phyloP scores from a whole-genome alignment of 2,797 vertebrate genomes.

The Poeciliopsis presidionis region DNA sequence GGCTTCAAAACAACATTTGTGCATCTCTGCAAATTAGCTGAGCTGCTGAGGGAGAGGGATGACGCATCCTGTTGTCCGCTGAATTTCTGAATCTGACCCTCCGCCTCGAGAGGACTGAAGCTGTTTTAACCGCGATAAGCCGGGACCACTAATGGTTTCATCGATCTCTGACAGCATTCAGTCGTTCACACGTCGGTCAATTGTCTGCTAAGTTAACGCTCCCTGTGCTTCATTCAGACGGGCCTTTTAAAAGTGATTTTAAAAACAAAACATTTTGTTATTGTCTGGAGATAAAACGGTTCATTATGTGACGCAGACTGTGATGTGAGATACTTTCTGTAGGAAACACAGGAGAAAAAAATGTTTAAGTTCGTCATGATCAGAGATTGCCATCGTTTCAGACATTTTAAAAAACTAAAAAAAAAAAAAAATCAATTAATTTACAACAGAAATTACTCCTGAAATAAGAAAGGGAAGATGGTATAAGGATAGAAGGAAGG shows the following conservation, averaged over 20 bases:
- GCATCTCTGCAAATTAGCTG: not conserved
- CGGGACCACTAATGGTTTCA: constrained; percentile 1
- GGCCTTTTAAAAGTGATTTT: not conserved
- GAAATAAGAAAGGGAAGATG: not conserved
- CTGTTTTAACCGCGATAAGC: not conserved
- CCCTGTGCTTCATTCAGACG: not conserved
- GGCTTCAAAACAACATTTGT: not conserved
- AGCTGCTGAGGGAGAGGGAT: not conserved
- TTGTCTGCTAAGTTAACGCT: not conserved
- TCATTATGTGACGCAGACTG: not conserved
- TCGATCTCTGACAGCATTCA: constrained; percentile 1
- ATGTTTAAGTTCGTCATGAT: not conserved
- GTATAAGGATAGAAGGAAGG: not conserved
- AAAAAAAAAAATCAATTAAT: not conserved
- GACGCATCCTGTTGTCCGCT: not conserved
- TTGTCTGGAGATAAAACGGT: not conserved
- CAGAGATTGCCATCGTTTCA: not conserved
- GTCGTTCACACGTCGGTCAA: not conserved
- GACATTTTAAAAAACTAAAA: not conserved
- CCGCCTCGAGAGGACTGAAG: not conserved
- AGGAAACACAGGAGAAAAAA: not conserved
- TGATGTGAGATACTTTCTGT: not conserved
- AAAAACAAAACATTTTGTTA: constrained; percentile 1
- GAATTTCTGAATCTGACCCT: constrained; percentile 3
- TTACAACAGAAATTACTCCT: not conserved